Base-by-base conservation (phyloP, 1,140 invertebrate species). In the Adelges cooleyi region DNA sequence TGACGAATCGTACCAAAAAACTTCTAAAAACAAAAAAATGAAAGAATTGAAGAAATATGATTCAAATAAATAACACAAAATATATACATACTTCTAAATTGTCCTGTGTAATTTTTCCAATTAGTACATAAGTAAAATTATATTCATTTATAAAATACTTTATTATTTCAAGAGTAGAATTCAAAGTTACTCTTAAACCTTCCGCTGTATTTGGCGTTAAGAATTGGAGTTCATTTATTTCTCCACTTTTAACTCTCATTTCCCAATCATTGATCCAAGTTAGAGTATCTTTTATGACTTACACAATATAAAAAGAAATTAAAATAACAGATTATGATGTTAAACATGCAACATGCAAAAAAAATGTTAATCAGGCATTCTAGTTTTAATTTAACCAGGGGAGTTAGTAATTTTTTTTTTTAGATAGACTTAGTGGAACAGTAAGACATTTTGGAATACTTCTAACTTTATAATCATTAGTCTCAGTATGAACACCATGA, bases 1-100 rank as follows among this genome's bases (percentile, higher is more conserved):
- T 51, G 49, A 27, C 49, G 49, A 51, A 51, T 29, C 0, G 25
- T 51, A 51, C 49, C 49, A 51, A 51, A 51, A 15, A 51, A 29
- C 29, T 9, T 29, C 20, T 49, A 23, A 49, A 49, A 49, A 49
- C 25, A 49, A 15, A 49, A 15, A 49, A 20, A n/a, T 1, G 25
- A 49, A 3, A 23, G n/a, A n/a, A n/a, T n/a, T n/a, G n/a, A n/a
- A n/a, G 25, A 49, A 23, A 23, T 23, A 23, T 49, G 18, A 49
- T 49, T 49, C 6, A 23, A 25, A 49, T 23, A 2, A 13, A 15
- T 23, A 22, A 23, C n/a, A n/a, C n/a, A n/a, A n/a, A n/a, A 15
- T 22, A 23, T 23, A 49, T 49, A 49, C 10, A 25, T 23, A 49
- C 46, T 15, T 49, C 22, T n/a, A 49, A 49, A 11, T 22, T 22